Percentiles rank a stretch among this genome's conserved stretches.
Conservation (phyloP, 2,113 vertebrate species). For the Cebidichthys violaceus region DNA sequence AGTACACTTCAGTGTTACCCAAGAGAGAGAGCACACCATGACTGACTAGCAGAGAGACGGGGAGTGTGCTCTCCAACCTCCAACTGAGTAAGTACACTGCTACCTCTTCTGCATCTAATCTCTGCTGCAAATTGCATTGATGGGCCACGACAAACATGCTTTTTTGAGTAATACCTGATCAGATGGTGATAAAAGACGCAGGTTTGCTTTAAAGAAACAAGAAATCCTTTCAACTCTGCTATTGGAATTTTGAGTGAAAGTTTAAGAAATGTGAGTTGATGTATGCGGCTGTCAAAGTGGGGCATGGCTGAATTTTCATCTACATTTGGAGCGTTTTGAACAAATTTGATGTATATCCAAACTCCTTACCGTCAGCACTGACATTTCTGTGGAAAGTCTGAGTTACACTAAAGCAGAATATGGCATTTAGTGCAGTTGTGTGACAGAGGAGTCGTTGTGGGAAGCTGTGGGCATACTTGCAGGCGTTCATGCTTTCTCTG, state of each 20-base stretch:
- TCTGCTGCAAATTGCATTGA: constrained; percentile 33
- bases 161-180: neutral
- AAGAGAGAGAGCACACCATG: constrained; percentile 82
- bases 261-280: constrained; percentile 39
- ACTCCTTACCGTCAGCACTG: constrained; percentile 26
- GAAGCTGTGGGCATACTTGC: constrained; percentile 67
- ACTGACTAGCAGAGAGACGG: constrained; percentile 77
- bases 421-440: constrained; percentile 64
- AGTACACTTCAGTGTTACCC: constrained; percentile 82
- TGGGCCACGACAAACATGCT: neutral
- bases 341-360: constrained; percentile 20
- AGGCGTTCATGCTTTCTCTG: constrained; percentile 65
- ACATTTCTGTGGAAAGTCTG: constrained; percentile 51
- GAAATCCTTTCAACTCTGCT: constrained; percentile 19
- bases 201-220: neutral
- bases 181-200: neutral
- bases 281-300: constrained; percentile 23
- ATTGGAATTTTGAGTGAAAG: constrained; percentile 41
- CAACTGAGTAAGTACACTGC: constrained; percentile 82
- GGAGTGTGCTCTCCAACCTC: constrained; percentile 80
- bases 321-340: constrained; percentile 5
- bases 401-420: constrained; percentile 63
- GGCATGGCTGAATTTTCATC: neutral
- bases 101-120: constrained; percentile 50
- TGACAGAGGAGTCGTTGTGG: constrained; percentile 60